phyloP scores from a whole-genome alignment of 2,797 vertebrate species.

The Phalanger gymnotis region DNA sequence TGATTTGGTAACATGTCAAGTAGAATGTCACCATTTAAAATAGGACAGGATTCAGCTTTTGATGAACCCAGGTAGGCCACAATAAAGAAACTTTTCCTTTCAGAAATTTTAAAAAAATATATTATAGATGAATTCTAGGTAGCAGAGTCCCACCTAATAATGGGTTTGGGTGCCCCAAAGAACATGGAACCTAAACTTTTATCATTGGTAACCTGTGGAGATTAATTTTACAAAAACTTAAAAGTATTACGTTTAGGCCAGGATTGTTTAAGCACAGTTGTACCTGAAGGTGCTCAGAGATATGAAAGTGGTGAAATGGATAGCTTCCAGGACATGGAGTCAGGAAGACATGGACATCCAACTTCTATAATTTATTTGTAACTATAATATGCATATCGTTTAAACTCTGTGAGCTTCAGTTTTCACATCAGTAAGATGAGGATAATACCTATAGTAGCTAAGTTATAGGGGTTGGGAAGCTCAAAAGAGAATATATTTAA shows the following conservation, averaged over 20 bases:
- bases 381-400: not conserved
- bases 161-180: not conserved
- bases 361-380: not conserved
- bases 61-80: not conserved
- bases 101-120: not conserved
- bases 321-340: not conserved
- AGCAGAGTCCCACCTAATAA: not conserved
- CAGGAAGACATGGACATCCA: not conserved
- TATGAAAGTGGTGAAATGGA: not conserved
- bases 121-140: constrained; percentile 11
- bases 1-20: not conserved
- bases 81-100: constrained; percentile 4
- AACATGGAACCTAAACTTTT: not conserved
- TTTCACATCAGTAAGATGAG: not conserved
- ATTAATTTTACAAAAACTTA: not conserved
- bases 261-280: not conserved
- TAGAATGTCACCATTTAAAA: not conserved
- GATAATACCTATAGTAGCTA: not conserved
- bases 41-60: not conserved
- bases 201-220: not conserved
- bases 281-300: not conserved
- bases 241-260: not conserved
- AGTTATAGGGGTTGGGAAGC: not conserved
- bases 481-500: not conserved
- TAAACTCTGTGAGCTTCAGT: not conserved